Conservation (phyloP, 1,140 invertebrate species). For the Drosophila arawakana region DNA sequence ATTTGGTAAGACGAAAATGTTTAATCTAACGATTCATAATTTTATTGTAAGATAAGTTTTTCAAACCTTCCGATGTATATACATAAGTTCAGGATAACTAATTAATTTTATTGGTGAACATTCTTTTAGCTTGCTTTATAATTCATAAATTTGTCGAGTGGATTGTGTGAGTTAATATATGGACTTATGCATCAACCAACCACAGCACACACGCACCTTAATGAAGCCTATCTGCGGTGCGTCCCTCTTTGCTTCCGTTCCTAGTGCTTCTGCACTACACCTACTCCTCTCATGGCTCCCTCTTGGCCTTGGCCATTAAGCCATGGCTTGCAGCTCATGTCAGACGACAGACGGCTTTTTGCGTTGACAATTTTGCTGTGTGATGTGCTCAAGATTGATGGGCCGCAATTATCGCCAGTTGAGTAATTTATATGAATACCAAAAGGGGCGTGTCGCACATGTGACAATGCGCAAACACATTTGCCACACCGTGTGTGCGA, state of each 20-base stretch:
- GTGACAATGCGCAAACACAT: slow-evolving; percentile 57
- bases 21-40: too few species aligned
- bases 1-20: too few species aligned
- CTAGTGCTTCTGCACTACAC: background rate
- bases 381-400: slow-evolving; percentile 81
- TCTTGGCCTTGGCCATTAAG: slow-evolving; percentile 41
- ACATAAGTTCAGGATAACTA: too few species aligned
- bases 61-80: too few species aligned
- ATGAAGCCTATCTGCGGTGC: slow-evolving; percentile 59
- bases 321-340: slow-evolving; percentile 60
- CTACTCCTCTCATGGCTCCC: background rate
- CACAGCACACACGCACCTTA: slow-evolving; percentile 45
- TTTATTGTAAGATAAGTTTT: too few species aligned
- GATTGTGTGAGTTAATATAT: background rate
- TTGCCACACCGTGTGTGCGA: slow-evolving; percentile 7
- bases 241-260: background rate
- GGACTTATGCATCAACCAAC: slow-evolving; percentile 20
- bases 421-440: slow-evolving; percentile 77
- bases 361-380: slow-evolving; percentile 79
- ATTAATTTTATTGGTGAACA: too few species aligned
- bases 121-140: too few species aligned
- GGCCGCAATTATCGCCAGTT: slow-evolving; percentile 78
- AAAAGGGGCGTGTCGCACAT: slow-evolving; percentile 63
- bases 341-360: slow-evolving; percentile 74
- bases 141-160: too few species aligned